Evolutionary conservation across 2,888 invertebrate species (phyloP), one percentile per base, ranked within the genome.

Genomic region (Phyto melanocephala): DNA sequence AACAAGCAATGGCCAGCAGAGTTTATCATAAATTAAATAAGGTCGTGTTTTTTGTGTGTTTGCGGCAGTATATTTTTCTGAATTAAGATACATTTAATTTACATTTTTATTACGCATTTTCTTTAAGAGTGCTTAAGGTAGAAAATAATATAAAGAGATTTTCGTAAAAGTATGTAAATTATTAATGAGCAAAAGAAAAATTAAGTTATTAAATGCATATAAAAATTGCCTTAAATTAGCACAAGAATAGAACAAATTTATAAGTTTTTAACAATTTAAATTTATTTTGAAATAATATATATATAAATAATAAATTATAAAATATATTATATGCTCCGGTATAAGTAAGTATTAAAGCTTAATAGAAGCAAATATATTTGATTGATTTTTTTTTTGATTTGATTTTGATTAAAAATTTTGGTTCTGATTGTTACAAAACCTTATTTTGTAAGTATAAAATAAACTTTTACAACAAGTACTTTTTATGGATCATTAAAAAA

Each of bases 1-100:
- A 50, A 42, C 13, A 75, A 71, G 74, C 70, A 80, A 74, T 83
- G 47, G 13, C 77, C 74, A 71, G 24, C 65, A 56, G 40, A 71
- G 75, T 67, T 80, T 75, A 56, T 65, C 79, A 72, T 81, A 75
- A 75, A 62, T 78, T 78, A 74, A 77, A 74, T 62, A 65, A 45
- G 60, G 50, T 65, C 68, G 63, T 83, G 47, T 67, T 70, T 68
- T 47, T 28, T 28, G 6, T 65, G 17, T 52, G 58, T n/a, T n/a
- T 24, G 10, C 28, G 42, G 40, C 40, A 47, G 47, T 65, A 35
- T 45, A 10, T 58, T 11, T 50, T 62, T 37, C 20, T 56, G 17
- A 47, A 15, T 68, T 50, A 11, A 22, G 40, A 52, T 56, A 45
- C 50, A 40, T 78, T 71, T 75, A 77, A 82, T 82, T 79, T 79